phyloP scores from a whole-genome alignment of 2,113 vertebrate species.

The Crotalus tigris region DNA sequence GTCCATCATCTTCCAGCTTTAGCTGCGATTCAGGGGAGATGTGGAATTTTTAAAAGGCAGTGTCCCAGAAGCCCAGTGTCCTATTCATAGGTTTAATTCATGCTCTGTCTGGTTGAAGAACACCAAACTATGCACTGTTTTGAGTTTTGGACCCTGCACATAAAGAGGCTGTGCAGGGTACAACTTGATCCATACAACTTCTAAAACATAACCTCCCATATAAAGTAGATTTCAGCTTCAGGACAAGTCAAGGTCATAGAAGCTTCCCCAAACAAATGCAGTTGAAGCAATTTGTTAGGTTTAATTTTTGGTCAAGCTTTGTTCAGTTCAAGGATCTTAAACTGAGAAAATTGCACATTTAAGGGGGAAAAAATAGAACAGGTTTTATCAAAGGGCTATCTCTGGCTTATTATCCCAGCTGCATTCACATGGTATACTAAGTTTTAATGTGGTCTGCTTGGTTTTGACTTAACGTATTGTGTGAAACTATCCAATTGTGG shows the following conservation, averaged over 20 bases:
- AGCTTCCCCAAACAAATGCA: background rate
- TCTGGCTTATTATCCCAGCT: background rate
- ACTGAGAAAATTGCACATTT: background rate
- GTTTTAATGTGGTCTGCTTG: background rate
- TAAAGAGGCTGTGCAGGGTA: background rate
- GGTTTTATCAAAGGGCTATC: background rate
- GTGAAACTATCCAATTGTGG: background rate
- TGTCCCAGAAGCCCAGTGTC: background rate
- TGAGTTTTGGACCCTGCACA: background rate
- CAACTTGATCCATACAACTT: background rate
- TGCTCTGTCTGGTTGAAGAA: background rate
- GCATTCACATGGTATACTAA: background rate
- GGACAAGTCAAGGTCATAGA: background rate
- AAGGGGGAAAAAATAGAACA: background rate
- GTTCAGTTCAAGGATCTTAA: background rate
- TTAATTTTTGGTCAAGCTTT: background rate
- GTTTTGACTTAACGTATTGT: background rate
- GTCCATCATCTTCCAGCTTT: background rate
- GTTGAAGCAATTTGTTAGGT: background rate
- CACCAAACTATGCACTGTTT: background rate
- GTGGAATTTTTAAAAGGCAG: background rate
- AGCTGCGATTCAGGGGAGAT: background rate
- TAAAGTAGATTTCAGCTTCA: background rate
- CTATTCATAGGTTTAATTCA: background rate
- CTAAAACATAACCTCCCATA: background rate